These are phyloP conservation scores for Sebastiscus tertius DNA, from an alignment of 2,797 vertebrate genomes.

Conservation along the genomic window DNA sequence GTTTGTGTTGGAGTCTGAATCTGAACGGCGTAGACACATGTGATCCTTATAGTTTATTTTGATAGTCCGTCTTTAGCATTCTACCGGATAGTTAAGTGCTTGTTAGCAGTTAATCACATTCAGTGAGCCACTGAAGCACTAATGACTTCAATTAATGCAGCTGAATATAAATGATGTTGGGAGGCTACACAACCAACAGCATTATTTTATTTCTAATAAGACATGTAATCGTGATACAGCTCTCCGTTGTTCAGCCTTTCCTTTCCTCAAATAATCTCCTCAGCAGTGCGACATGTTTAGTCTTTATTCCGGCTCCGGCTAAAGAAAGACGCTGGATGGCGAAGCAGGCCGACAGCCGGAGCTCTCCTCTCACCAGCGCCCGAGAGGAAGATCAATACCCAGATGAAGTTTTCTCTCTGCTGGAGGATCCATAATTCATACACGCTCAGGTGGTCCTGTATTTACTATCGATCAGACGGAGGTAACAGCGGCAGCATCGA, in stretches of 20 bases:
- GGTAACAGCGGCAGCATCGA: constrained; percentile 58
- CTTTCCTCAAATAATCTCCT: constrained; percentile 14
- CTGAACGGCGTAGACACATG: too few species aligned
- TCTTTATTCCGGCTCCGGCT: background rate
- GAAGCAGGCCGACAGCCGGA: constrained; percentile 18
- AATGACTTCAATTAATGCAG: too few species aligned
- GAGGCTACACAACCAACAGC: background rate
- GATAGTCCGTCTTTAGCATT: too few species aligned
- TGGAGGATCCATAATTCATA: constrained; percentile 75
- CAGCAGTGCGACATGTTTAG: constrained; percentile 5
- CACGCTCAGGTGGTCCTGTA: constrained; percentile 73
- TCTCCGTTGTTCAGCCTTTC: background rate
- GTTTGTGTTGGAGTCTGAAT: too few species aligned
- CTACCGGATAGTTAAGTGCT: background rate
- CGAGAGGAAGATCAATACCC: constrained; percentile 64
- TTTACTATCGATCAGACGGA: constrained; percentile 69
- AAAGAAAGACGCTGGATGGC: constrained; percentile 20
- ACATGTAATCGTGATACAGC: background rate
- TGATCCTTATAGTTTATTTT: too few species aligned
- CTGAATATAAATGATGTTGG: background rate
- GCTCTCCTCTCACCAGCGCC: constrained; percentile 26
- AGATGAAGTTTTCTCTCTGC: constrained; percentile 72
- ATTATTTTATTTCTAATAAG: background rate
- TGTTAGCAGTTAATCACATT: background rate
- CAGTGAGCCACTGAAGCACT: background rate